Evolutionary conservation across 2,113 vertebrate species (phyloP).

Genomic region (Pterocles gutturalis): DNA sequence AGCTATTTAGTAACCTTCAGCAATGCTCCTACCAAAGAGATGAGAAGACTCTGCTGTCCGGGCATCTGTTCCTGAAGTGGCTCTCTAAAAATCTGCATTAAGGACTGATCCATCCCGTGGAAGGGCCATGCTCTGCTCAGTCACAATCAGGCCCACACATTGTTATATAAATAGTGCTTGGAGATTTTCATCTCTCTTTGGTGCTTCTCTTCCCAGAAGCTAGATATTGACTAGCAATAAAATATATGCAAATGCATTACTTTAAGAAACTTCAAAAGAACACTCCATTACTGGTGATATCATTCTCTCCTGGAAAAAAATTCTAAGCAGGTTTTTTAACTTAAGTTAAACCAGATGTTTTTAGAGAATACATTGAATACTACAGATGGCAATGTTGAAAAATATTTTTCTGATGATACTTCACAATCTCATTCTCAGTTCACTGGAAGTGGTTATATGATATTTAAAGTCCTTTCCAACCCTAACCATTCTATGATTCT

Average conservation of each 20-base stretch:
- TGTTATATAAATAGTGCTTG: background rate
- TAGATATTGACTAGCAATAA: background rate
- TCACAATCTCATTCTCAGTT: background rate
- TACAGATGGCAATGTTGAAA: background rate
- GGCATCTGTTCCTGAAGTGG: background rate
- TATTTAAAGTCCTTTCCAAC: too few relatives aligned
- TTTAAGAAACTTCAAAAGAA: background rate
- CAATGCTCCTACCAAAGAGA: background rate
- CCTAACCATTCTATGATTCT: too few relatives aligned
- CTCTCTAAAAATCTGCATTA: background rate
- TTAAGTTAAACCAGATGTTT: background rate
- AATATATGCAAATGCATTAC: background rate
- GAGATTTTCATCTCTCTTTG: background rate
- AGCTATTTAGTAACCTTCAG: background rate
- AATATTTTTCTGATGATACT: background rate
- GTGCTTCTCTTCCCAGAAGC: background rate
- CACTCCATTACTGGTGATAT: background rate
- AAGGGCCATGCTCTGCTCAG: background rate
- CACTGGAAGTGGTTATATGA: background rate
- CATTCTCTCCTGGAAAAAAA: background rate
- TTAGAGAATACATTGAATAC: background rate
- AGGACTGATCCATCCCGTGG: background rate
- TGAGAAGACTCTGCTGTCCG: background rate
- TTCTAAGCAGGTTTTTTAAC: background rate
- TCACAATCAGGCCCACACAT: fast-evolving